phyloP scores from a whole-genome alignment of 2,888 invertebrate species.

The Emmelina monodactyla region DNA sequence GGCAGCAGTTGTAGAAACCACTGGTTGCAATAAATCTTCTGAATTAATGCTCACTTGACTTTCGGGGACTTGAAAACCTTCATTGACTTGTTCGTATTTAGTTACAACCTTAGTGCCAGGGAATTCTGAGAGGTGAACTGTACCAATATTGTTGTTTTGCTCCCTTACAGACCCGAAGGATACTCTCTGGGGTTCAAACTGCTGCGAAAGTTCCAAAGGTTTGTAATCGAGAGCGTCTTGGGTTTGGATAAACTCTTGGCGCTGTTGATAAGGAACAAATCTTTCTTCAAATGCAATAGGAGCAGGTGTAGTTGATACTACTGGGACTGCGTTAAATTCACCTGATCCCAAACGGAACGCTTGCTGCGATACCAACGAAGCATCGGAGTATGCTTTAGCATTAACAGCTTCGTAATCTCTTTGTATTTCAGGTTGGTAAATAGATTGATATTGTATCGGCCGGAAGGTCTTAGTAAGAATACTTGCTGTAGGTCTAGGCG shows the following conservation, averaged over 20 bases:
- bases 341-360: constrained; percentile 32
- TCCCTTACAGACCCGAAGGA: constrained; percentile 28
- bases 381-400: constrained; percentile 40
- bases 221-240: constrained; percentile 31
- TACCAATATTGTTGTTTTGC: constrained; percentile 36
- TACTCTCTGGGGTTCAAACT: constrained; percentile 18
- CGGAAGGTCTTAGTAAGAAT: constrained; percentile 37
- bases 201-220: constrained; percentile 23
- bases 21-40: constrained; percentile 50
- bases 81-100: constrained; percentile 30
- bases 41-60: constrained; percentile 44
- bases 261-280: constrained; percentile 38
- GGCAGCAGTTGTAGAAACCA: constrained; percentile 27
- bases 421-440: constrained; percentile 50
- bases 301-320: constrained; percentile 44
- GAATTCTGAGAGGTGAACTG: constrained; percentile 33
- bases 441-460: constrained; percentile 35
- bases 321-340: constrained; percentile 23
- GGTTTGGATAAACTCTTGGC: constrained; percentile 24
- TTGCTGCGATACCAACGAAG: constrained; percentile 49
- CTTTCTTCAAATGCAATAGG: constrained; percentile 46
- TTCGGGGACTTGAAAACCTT: constrained; percentile 38
- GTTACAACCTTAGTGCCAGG: constrained; percentile 30
- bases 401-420: constrained; percentile 31
- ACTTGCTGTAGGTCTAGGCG: constrained; percentile 35